phyloP scores from a whole-genome alignment of 1,140 invertebrate species.

The Drosophila nikananu region DNA sequence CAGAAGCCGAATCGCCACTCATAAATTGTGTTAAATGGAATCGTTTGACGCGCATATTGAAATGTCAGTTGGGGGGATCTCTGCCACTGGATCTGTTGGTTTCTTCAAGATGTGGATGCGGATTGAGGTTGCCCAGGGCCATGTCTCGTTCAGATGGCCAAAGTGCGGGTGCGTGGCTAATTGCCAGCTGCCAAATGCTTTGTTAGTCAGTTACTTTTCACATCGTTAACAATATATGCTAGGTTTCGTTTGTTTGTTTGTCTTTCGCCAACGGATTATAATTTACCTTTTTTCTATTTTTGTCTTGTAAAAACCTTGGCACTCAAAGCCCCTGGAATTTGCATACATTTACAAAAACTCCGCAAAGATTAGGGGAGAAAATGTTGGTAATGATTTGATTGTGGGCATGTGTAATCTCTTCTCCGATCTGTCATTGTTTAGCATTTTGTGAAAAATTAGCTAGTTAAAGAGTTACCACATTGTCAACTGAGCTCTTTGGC shows the following conservation, averaged over 20 bases:
- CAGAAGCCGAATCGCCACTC: slow-evolving; percentile 47
- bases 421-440: slow-evolving; percentile 52
- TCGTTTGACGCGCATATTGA: slow-evolving; percentile 67
- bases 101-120: slow-evolving; percentile 9
- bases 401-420: slow-evolving; percentile 62
- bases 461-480: slow-evolving; percentile 26
- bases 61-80: slow-evolving; percentile 59
- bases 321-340: slow-evolving; percentile 72
- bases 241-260: slow-evolving; percentile 49
- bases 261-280: slow-evolving; percentile 41
- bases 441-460: slow-evolving; percentile 39
- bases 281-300: slow-evolving; percentile 8
- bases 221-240: slow-evolving; percentile 69
- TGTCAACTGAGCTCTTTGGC: slow-evolving; percentile 17
- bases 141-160: slow-evolving; percentile 30
- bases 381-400: slow-evolving; percentile 71
- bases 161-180: slow-evolving; percentile 74
- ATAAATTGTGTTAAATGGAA: slow-evolving; percentile 71
- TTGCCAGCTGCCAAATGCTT: slow-evolving; percentile 60
- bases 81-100: slow-evolving; percentile 26
- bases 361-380: slow-evolving; percentile 46
- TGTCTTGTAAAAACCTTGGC: slow-evolving; percentile 77
- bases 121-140: slow-evolving; percentile 29
- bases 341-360: slow-evolving; percentile 65
- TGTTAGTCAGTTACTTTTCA: slow-evolving; percentile 68